A percentile compares a stretch with the other conserved stretches of the same genome.
Evolutionary conservation across 2,888 invertebrate genomes (phyloP).

Genomic region (Caenorhabditis japonica): DNA sequence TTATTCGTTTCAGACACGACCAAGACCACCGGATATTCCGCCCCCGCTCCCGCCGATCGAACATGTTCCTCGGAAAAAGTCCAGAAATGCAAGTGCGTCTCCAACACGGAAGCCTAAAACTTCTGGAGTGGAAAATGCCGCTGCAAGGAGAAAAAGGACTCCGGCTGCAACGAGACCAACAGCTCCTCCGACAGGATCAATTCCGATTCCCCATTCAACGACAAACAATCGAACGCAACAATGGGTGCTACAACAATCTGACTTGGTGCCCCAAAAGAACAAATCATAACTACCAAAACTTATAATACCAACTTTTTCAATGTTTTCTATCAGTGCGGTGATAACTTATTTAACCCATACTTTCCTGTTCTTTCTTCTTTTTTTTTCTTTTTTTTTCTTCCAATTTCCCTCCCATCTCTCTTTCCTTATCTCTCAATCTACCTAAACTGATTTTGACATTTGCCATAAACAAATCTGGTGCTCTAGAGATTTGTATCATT

Average conservation of each 20-base stretch:
- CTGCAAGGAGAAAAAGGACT: conserved; percentile 50
- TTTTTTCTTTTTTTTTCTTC: neutral
- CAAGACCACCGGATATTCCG: conserved; percentile 62
- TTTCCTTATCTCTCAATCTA: conserved; percentile 31
- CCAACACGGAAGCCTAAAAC: conserved; percentile 53
- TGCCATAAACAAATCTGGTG: conserved; percentile 57
- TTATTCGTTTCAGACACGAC: conserved; percentile 52
- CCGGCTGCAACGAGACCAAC: conserved; percentile 32
- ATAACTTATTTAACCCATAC: conserved; percentile 40
- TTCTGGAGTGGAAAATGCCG: conserved; percentile 42
- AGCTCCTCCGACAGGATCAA: conserved; percentile 29
- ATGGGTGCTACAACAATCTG: conserved; percentile 73
- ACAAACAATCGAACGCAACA: conserved; percentile 61
- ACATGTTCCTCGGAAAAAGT: conserved; percentile 50
- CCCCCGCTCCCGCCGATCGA: conserved; percentile 59
- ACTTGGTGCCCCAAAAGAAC: conserved; percentile 61
- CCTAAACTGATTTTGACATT: conserved; percentile 37
- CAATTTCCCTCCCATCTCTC: conserved; percentile 9
- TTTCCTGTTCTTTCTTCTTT: too few relatives aligned
- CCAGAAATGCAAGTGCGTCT: conserved; percentile 58
- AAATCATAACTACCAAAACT: conserved; percentile 19
- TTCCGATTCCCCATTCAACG: conserved; percentile 19
- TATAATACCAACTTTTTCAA: neutral
- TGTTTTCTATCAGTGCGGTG: conserved; percentile 34
- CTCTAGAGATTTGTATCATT: conserved; percentile 40